Evolutionary conservation across 2,113 vertebrate species (phyloP).

Genomic region (Casuarius casuarius): DNA sequence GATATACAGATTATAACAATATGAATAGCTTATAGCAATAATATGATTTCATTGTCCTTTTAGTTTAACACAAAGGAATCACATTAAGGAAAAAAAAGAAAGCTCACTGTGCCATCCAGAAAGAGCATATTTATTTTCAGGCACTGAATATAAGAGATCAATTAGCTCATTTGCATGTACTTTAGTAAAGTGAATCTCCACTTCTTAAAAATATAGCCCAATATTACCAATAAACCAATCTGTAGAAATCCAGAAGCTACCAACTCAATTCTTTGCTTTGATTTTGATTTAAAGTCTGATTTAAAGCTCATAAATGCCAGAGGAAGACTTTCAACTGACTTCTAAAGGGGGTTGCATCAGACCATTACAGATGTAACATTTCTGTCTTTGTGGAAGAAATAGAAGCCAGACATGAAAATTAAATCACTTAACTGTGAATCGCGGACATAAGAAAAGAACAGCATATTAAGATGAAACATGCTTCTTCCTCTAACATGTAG

Average conservation of each 20-base stretch:
- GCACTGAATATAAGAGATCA: not conserved
- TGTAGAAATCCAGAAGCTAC: not conserved
- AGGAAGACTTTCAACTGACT: not conserved
- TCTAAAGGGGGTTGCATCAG: constrained; percentile 2
- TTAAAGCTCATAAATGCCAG: not conserved
- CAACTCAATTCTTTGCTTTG: not conserved
- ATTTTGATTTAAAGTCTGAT: not conserved
- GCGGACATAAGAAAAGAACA: constrained; percentile 29
- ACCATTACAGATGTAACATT: not conserved
- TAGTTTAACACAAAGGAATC: not conserved
- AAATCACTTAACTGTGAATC: constrained; percentile 35
- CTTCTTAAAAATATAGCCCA: not conserved
- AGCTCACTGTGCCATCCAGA: not conserved
- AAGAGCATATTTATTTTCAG: not conserved
- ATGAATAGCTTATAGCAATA: not conserved
- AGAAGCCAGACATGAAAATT: constrained; percentile 38
- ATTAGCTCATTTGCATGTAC: not conserved
- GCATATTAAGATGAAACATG: constrained; percentile 21
- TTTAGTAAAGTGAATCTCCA: not conserved
- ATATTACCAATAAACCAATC: not conserved
- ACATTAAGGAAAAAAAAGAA: not conserved
- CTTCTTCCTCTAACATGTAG: not conserved
- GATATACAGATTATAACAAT: not conserved
- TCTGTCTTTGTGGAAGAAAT: not conserved
- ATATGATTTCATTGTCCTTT: not conserved